Evolutionary conservation across 2,888 invertebrate genomes (phyloP), one percentile per base, ranked within the genome.

Genomic region (Isoperla grammatica): DNA sequence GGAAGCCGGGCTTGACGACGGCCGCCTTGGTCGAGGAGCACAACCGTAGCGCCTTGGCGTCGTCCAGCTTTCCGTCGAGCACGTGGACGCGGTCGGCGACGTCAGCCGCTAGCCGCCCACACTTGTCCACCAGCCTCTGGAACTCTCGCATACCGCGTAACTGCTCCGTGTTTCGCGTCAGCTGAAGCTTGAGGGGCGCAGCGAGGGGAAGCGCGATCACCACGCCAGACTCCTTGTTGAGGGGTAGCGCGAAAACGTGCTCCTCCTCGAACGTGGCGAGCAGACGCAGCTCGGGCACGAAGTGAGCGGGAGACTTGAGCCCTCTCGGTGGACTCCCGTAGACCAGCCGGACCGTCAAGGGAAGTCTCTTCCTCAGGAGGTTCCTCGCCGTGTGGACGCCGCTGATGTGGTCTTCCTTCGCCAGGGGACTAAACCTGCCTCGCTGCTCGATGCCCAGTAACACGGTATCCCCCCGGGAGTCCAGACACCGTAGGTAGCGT

Each of bases 361-460:
- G 96, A 77, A 96, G 81, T 65, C 95, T 82, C 75, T 95, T 96
- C 65, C 88, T 86, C 59, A 95, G 77, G 65, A 96, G 79, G 69
- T 92, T 94, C 71, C 88, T 86, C 13, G 94, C 91, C 64, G 90
- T 90, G 74, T 96, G 95, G 15, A 95, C 95, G 19, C 95, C 95
- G 71, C 93, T 91, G 65, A 96, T 94, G 76, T 93, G 94, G 70
- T 93, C 93, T 74, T 93, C 91, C 70, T 91, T 86, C 63, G 95
- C 95, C 59, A 96, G 80, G 50, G 93, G 91, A 68, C 94, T 95
- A 77, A 96, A 95, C 70, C 90, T 87, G 39, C 93, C 94, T 71
- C 90, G 84, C 74, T 92, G 90, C 71, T 95, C 94, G 72, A 91
- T 80, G 63, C 88, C 86, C 65, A 95, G 77, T 69, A 91, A 82